Conservation (phyloP, 2,797 vertebrate genomes). For the Steatocranus sp. region DNA sequence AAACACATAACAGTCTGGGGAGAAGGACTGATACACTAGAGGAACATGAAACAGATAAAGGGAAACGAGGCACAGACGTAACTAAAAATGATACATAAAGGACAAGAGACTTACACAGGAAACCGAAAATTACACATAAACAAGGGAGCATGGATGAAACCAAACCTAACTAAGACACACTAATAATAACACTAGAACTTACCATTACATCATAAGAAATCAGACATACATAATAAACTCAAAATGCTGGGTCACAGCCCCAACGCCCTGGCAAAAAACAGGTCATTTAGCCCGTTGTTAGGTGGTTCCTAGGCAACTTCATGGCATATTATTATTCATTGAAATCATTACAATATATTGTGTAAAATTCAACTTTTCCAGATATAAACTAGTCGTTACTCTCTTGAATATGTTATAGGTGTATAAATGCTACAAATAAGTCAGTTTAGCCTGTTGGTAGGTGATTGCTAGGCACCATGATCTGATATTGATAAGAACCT, state of each 20-base stretch:
- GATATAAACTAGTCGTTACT: neutral
- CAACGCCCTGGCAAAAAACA: neutral
- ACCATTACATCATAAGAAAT: neutral
- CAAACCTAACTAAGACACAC: neutral
- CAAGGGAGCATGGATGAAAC: neutral
- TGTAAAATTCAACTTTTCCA: neutral
- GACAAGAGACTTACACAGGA: neutral
- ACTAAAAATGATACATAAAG: neutral
- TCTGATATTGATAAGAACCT: neutral
- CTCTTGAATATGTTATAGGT: neutral
- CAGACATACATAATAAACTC: neutral
- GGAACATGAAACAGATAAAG: neutral
- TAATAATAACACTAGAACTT: neutral
- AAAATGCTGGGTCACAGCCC: neutral
- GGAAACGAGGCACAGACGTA: rapidly evolving
- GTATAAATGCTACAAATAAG: neutral
- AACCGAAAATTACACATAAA: rapidly evolving
- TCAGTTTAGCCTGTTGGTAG: neutral
- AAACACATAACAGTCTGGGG: neutral
- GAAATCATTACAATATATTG: rapidly evolving
- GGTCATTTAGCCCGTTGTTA: neutral
- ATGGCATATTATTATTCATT: neutral
- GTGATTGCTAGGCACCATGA: neutral
- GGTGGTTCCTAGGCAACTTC: neutral
- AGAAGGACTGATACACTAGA: neutral